Percentiles rank a stretch among this genome's conserved stretches.
Conservation (phyloP, 53 echinoderm and acorn worm species). For the Echinometra lucunter region DNA sequence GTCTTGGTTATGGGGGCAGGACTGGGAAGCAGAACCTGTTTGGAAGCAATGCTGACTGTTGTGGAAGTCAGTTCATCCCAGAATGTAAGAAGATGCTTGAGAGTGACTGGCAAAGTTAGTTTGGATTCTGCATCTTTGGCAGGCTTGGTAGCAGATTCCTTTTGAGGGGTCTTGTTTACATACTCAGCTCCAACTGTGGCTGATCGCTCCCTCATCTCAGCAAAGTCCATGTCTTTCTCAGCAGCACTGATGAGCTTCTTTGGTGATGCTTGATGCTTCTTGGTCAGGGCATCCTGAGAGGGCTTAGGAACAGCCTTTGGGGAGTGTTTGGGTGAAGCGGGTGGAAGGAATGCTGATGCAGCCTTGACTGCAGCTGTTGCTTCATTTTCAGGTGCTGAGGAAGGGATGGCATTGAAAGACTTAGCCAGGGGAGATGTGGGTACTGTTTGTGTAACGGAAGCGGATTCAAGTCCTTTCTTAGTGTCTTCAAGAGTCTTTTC, state of each 20-base stretch:
- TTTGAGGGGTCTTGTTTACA: constrained; percentile 69
- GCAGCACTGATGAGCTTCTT: constrained; percentile 27
- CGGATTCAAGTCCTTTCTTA: constrained; percentile 15
- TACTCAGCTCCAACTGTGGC: constrained; percentile 85
- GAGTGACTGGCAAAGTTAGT: constrained; percentile 83
- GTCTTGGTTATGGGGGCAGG: constrained; percentile 95
- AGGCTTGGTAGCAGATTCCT: constrained; percentile 31
- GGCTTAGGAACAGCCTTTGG: constrained; percentile 71
- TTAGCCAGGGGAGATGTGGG: constrained; percentile 52
- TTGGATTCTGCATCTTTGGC: constrained; percentile 66
- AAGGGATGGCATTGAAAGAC: constrained; percentile 58
- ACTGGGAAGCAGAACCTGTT: constrained; percentile 91
- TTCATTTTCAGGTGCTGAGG: constrained; percentile 40
- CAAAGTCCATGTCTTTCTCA: constrained; percentile 60
- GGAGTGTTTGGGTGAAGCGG: constrained; percentile 79
- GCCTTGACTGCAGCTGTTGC: constrained; percentile 72
- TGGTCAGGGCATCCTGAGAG: constrained; percentile 58
- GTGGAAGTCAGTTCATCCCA: constrained; percentile 95
- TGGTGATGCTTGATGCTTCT: constrained; percentile 12
- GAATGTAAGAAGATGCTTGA: constrained; percentile 89
- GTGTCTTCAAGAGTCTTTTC: constrained; percentile 52
- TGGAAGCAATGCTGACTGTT: constrained; percentile 90
- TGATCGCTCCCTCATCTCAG: constrained; percentile 82
- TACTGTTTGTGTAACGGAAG: constrained; percentile 23
- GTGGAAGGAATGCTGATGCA: constrained; percentile 70